A percentile compares a stretch with the other conserved stretches of the same genome.
phyloP scores from a whole-genome alignment of 23 tunicate genomes.

The Styela plicata region DNA sequence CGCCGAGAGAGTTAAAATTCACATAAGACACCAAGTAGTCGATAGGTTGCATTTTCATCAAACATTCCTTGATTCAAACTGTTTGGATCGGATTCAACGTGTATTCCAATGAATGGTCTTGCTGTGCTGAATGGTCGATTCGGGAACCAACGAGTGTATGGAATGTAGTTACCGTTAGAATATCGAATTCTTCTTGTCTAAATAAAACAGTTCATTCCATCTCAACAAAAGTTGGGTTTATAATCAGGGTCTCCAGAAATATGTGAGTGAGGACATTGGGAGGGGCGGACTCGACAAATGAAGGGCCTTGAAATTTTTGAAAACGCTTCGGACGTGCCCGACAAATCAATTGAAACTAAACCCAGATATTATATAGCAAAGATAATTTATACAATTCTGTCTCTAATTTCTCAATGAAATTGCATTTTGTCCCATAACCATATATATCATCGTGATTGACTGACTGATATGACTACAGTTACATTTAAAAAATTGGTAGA shows the following conservation, averaged over 20 bases:
- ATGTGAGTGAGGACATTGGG: too few species aligned
- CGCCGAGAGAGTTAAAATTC: not conserved
- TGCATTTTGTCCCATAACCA: too few species aligned
- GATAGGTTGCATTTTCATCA: not conserved
- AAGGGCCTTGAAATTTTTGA: too few species aligned
- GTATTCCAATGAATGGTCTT: not conserved
- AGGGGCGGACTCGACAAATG: too few species aligned
- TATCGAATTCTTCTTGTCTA: not conserved
- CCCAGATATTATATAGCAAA: not conserved
- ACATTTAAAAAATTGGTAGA: too few species aligned
- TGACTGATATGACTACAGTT: too few species aligned
- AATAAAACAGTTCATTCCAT: not conserved
- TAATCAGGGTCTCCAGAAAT: not conserved
- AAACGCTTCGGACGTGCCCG: too few species aligned
- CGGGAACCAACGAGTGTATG: not conserved
- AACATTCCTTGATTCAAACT: not conserved
- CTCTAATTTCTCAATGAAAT: too few species aligned
- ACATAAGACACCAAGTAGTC: conserved; percentile 1
- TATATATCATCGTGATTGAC: too few species aligned
- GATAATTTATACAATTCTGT: too few species aligned
- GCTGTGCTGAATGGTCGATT: not conserved
- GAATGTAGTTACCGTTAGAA: not conserved
- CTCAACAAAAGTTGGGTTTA: not conserved
- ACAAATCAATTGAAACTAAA: not conserved
- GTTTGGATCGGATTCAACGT: not conserved